A percentile compares a stretch with the other conserved stretches of the same genome.
Conservation (phyloP, 2,888 invertebrate genomes). For the Pandemis corylana region DNA sequence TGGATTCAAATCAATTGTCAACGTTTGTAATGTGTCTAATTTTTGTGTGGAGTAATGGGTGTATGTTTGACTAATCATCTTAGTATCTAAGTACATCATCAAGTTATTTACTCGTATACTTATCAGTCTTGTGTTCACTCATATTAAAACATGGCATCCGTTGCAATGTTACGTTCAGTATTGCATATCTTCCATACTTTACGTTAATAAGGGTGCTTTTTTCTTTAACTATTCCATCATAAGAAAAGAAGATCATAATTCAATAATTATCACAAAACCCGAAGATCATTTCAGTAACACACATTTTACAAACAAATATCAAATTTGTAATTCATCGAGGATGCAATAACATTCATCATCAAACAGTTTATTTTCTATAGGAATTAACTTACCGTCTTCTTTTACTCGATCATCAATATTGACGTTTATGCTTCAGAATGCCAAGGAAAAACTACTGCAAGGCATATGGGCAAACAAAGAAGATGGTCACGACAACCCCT, state of each 20-base stretch:
- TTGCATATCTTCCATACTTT: constrained; percentile 18
- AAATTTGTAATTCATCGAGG: constrained; percentile 16
- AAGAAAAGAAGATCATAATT: constrained; percentile 7
- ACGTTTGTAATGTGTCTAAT: constrained; percentile 37
- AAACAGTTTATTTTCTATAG: constrained; percentile 16
- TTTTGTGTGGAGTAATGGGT: constrained; percentile 70
- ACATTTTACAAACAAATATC: constrained; percentile 35
- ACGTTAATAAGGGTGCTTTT: constrained; percentile 15
- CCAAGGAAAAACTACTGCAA: constrained; percentile 81
- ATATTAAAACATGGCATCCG: constrained; percentile 20
- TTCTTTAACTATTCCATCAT: constrained; percentile 32
- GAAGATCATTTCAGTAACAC: constrained; percentile 33
- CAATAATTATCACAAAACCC: constrained; percentile 20
- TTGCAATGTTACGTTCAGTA: constrained; percentile 23
- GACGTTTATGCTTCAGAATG: constrained; percentile 67
- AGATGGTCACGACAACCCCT: constrained; percentile 87
- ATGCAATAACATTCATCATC: constrained; percentile 35
- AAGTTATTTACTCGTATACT: not conserved
- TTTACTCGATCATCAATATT: constrained; percentile 29
- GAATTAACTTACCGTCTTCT: constrained; percentile 12
- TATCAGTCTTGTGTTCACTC: constrained; percentile 20
- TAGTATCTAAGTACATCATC: constrained; percentile 5
- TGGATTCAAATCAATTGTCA: constrained; percentile 21
- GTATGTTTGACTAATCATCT: constrained; percentile 74
- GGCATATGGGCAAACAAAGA: constrained; percentile 83